A percentile compares a stretch with the other conserved stretches of the same genome.
Conservation (phyloP, 2,797 vertebrate genomes). For the Malurus splendens region DNA sequence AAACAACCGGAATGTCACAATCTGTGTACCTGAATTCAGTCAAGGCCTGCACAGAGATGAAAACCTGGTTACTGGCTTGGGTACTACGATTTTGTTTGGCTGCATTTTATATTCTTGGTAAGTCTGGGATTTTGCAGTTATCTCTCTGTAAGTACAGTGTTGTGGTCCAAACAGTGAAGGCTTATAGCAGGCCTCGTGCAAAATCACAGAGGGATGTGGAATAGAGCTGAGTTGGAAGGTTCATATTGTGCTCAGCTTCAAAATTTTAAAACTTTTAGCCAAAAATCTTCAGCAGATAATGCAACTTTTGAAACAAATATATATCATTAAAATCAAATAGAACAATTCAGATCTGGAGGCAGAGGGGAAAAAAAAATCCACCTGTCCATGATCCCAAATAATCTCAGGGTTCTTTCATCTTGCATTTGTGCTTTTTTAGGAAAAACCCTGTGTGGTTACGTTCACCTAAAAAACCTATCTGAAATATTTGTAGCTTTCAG, state of each 20-base stretch:
- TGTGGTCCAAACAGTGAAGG: not conserved
- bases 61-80: slow-evolving; percentile 83
- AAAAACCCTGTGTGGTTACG: not conserved
- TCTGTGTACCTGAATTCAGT: slow-evolving; percentile 85
- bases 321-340: not conserved
- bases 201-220: not conserved
- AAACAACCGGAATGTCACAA: slow-evolving; percentile 79
- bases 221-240: not conserved
- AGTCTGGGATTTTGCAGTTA: slow-evolving; percentile 21
- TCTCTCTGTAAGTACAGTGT: not conserved
- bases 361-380: not conserved
- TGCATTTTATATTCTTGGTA: slow-evolving; percentile 96
- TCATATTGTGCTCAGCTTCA: not conserved
- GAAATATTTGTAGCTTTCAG: not conserved
- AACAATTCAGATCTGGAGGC: not conserved
- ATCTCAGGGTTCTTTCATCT: not conserved
- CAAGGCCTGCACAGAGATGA: slow-evolving; percentile 81
- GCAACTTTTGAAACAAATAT: not conserved
- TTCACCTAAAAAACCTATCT: not conserved
- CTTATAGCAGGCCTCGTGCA: not conserved
- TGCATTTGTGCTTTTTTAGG: not conserved
- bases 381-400: not conserved
- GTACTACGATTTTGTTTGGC: slow-evolving; percentile 81
- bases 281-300: not conserved
- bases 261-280: not conserved